These are phyloP conservation scores for Geococcyx californianus DNA, from an alignment of 2,113 vertebrate species.

Conservation along the genomic window DNA sequence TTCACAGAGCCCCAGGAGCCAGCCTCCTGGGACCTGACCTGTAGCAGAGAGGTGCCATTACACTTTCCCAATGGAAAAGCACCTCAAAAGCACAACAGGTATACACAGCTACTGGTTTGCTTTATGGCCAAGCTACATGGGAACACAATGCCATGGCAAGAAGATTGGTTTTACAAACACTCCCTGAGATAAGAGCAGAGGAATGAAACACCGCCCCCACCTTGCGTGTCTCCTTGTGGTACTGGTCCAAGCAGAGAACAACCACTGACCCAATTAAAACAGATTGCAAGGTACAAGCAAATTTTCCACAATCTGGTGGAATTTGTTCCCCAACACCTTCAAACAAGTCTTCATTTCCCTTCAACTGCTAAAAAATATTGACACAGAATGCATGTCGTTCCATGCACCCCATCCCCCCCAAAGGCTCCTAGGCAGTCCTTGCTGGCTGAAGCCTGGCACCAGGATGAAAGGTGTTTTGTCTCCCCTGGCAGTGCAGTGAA, in stretches of 20 bases:
- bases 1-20: neutral
- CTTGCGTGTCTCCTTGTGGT: neutral
- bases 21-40: fast-evolving
- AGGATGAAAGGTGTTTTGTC: too few species aligned
- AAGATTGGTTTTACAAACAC: neutral
- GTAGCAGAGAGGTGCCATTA: neutral
- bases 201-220: too few species aligned
- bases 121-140: neutral
- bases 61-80: neutral
- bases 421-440: fast-evolving
- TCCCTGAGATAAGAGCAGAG: fast-evolving
- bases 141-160: fast-evolving
- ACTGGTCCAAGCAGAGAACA: neutral
- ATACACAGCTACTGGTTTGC: too few species aligned
- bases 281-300: neutral
- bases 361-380: fast-evolving
- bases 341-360: fast-evolving
- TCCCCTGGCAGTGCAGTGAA: fast-evolving
- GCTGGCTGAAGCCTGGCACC: neutral
- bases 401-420: fast-evolving
- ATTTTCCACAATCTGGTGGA: neutral
- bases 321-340: too few species aligned
- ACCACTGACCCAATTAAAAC: too few species aligned
- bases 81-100: neutral
- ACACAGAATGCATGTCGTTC: fast-evolving